A percentile compares a stretch with the other conserved stretches of the same genome.
Conservation (phyloP, 1,140 invertebrate genomes). For the Trichonephila inaurata region DNA sequence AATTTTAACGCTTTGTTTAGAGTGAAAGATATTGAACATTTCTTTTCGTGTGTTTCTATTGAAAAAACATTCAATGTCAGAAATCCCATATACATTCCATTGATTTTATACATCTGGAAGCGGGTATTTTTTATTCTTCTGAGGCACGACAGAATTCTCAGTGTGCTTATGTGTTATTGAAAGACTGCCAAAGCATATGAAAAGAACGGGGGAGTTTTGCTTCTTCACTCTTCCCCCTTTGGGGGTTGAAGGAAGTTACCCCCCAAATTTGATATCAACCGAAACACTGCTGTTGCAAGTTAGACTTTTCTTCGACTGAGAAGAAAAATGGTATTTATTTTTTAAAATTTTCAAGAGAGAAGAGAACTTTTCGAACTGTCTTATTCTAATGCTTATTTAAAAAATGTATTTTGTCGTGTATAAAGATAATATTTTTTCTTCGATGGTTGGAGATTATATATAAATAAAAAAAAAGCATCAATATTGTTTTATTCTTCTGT, state of each 20-base stretch:
- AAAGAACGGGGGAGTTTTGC: not conserved
- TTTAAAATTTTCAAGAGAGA: too few species aligned
- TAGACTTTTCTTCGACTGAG: not conserved
- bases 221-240: not conserved
- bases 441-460: not conserved
- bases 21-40: conserved; percentile 17
- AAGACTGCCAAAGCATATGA: conserved; percentile 26
- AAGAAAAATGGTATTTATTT: not conserved
- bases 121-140: not conserved
- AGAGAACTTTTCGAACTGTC: too few species aligned
- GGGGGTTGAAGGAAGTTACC: not conserved
- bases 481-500: not conserved
- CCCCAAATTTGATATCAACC: conserved; percentile 9
- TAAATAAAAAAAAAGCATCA: not conserved
- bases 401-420: not conserved
- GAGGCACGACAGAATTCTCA: not conserved
- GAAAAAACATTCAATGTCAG: not conserved
- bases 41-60: not conserved
- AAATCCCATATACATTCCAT: conserved; percentile 4
- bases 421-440: not conserved
- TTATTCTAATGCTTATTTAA: not conserved
- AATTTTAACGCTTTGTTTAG: conserved; percentile 18
- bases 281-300: conserved; percentile 26
- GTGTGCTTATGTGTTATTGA: not conserved
- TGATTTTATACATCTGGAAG: not conserved